Evolutionary conservation across 2,888 invertebrate species (phyloP), one percentile per base, ranked within the genome.

Genomic region (Drosophila bunnanda): DNA sequence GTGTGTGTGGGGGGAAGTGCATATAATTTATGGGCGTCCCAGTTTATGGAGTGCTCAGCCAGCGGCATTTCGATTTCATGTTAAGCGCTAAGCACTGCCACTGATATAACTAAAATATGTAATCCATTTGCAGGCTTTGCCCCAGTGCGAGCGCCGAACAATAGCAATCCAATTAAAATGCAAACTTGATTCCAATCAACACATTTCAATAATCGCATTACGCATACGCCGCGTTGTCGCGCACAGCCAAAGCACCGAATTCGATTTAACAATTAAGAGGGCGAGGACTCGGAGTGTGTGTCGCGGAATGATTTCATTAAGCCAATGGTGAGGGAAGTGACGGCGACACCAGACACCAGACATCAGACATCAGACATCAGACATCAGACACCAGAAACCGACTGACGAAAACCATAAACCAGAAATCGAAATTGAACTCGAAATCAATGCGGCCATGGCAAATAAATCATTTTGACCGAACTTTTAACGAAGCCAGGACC

Each of bases 381-480:
- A 59, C 34, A 22, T 34, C 52, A 39, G 60, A 62, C 58, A 52
- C 12, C 46, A 62, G 28, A 34, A 46, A 55, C 25, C 59, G 22
- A 58, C 3, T 38, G 38, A 38, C 22, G 62, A 60, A 53, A 53
- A 22, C 36, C 20, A 44, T 53, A 46, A 53, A 75, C 52, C 53
- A 58, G 67, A 65, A 64, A 77, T 48, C 46, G 58, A 74, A 46
- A 73, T 75, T 64, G 48, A 44, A 50, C 70, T 50, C 34, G 57
- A 88, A 85, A 85, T 85, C 88, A 85, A 88, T 85, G 86, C 86
- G 75, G 68, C 38, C 44, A 43, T 46, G 62, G 72, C 75, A 80
- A 88, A 83, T 83, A 83, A 83, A 88, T 88, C 88, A 82, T 82
- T 48, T 52, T 50, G 73, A 68, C 39, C 80, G 82, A 85, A 71